Evolutionary conservation across 2,888 invertebrate genomes (phyloP), one percentile per base, ranked within the genome.

Genomic region (Melieria crassipennis): DNA sequence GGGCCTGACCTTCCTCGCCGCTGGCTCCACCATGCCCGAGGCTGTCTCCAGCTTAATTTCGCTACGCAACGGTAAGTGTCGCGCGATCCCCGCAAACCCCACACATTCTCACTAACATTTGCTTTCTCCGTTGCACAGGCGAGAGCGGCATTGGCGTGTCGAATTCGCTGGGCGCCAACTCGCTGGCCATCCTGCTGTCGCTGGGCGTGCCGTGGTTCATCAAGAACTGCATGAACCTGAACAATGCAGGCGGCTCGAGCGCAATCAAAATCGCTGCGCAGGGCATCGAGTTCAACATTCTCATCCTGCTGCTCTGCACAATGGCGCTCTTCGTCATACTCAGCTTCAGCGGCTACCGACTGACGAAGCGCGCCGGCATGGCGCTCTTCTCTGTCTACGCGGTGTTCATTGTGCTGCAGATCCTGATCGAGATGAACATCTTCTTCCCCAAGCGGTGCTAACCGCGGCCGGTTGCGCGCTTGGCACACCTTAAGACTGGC

Each of bases 1-100:
- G 92, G 97, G 97, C 3, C 91, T 97, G 81, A 96, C 96, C 0
- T 93, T 97, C 81, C 88, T 97, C 73, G 96, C 97, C 0, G 94
- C 94, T 16, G 97, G 97, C 4, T 95, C 96, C 1, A 95, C 95
- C 78, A 89, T 97, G 78, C 97, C 97, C 0, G 97, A 91, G 80
- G 90, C 90, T 0, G 89, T 89, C 50, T 94, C 96, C 0, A 94
- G 95, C 80, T 91, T 93, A 50, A 94, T 97, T 75, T 94, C 96
- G 82, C 92, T 95, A 1, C 90, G 93, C 81, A 92, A 93, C 90
- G 97, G 96, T 95, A 87, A 77, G 78, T 65, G 84, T 77, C 62
- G 4, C 11, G 0, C 11, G 1, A 43, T 57, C 11, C 42, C 2
- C 16, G 13, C 46, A 4, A 46, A 2, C 48, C 10, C 46, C 50